A percentile compares a stretch with the other conserved stretches of the same genome.
These are phyloP conservation scores for Cephus runcator DNA, from an alignment of 2,888 invertebrate species.

Conservation along the genomic window DNA sequence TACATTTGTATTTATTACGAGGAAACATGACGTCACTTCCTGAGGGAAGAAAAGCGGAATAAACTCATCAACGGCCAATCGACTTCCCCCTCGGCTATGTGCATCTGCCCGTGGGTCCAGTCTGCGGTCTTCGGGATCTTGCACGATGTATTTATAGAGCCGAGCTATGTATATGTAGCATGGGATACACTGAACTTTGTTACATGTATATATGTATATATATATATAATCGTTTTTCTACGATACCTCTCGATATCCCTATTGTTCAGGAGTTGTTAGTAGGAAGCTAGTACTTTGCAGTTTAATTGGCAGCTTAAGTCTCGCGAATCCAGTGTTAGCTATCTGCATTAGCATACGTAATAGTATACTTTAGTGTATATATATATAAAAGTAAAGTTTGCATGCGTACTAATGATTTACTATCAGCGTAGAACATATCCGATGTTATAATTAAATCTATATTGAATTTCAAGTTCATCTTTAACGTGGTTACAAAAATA, in stretches of 20 bases:
- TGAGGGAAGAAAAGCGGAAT: constrained; percentile 55
- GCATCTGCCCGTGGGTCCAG: background rate
- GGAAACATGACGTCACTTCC: constrained; percentile 55
- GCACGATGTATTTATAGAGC: background rate
- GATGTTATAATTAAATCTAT: background rate
- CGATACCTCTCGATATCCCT: background rate
- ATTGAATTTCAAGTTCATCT: background rate
- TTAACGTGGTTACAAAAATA: background rate
- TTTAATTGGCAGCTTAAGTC: background rate
- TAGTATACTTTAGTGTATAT: background rate
- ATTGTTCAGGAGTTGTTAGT: background rate
- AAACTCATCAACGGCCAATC: constrained; percentile 53
- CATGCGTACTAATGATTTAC: background rate
- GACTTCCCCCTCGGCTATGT: constrained; percentile 36
- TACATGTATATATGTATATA: too few relatives aligned
- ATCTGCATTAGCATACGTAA: background rate
- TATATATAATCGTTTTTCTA: too few relatives aligned
- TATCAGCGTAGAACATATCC: background rate
- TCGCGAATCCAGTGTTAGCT: background rate
- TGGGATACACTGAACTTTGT: background rate
- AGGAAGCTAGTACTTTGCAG: background rate
- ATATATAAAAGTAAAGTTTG: background rate
- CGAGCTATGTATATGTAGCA: background rate
- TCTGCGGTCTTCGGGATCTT: background rate
- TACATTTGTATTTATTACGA: constrained; percentile 54